phyloP scores from a whole-genome alignment of 2,113 vertebrate genomes.

The Rhombomys opimus region DNA sequence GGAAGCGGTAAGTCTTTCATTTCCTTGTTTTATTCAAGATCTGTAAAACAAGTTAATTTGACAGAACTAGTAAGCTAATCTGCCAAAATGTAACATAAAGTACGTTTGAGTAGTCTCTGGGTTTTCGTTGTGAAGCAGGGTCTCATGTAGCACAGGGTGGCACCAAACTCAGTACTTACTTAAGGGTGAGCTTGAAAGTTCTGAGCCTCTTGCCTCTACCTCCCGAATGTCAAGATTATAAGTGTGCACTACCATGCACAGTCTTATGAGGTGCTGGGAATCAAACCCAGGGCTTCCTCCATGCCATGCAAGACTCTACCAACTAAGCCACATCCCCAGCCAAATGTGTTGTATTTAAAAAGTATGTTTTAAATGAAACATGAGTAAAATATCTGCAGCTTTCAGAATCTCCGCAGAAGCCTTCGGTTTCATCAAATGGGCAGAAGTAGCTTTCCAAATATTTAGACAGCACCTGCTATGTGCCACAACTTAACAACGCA shows the following conservation, averaged over 20 bases:
- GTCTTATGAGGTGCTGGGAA: neutral
- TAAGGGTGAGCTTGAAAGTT: neutral
- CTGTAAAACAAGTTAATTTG: neutral
- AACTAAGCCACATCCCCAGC: neutral
- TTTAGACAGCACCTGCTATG: neutral
- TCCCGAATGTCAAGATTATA: neutral
- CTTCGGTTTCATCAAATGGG: accelerated
- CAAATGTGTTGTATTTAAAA: neutral
- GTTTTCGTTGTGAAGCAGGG: neutral
- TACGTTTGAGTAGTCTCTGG: neutral
- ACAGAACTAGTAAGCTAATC: neutral
- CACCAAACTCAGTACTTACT: neutral
- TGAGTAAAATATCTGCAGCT: neutral
- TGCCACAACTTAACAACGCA: neutral
- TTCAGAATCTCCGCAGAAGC: neutral
- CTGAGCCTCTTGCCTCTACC: neutral
- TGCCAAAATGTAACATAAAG: neutral
- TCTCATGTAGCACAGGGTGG: too few species aligned
- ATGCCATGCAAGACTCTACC: neutral
- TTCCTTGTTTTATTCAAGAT: neutral
- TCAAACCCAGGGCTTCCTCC: neutral
- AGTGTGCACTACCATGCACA: neutral
- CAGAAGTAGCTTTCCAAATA: neutral
- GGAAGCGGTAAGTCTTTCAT: neutral
- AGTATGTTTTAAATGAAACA: neutral